These are phyloP conservation scores for Stercorarius parasiticus DNA, from an alignment of 2,113 vertebrate genomes.

Conservation along the genomic window DNA sequence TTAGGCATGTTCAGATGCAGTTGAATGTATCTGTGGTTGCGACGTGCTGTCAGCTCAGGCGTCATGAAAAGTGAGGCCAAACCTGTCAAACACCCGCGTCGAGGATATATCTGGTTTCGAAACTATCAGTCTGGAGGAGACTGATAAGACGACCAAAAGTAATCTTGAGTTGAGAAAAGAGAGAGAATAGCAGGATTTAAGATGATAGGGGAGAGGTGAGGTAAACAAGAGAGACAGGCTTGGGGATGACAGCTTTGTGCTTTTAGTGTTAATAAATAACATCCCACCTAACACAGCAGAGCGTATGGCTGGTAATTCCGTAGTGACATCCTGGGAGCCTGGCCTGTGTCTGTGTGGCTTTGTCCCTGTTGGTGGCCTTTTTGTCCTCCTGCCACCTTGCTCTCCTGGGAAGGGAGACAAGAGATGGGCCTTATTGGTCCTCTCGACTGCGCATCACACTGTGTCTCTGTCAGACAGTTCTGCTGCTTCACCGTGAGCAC, in stretches of 20 bases:
- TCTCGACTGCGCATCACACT: accelerated
- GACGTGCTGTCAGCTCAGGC: background rate
- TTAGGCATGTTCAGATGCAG: background rate
- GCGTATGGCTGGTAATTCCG: background rate
- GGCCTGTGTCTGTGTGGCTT: background rate
- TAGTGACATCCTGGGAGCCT: background rate
- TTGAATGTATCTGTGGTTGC: background rate
- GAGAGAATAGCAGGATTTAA: slow-evolving; percentile 38
- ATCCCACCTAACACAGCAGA: background rate
- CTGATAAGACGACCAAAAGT: slow-evolving; percentile 52
- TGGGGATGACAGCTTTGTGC: background rate
- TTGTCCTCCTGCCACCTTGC: background rate
- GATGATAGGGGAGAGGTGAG: slow-evolving; percentile 22
- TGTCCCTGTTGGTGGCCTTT: background rate
- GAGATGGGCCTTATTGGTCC: background rate
- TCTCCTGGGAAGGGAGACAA: background rate
- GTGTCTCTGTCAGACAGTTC: background rate
- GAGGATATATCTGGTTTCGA: slow-evolving; percentile 35
- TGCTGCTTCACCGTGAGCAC: background rate
- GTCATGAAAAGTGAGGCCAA: slow-evolving; percentile 10
- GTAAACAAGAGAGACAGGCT: slow-evolving; percentile 2
- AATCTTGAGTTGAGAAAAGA: slow-evolving; percentile 47
- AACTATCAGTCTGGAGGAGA: slow-evolving; percentile 51
- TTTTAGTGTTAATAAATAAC: slow-evolving; percentile 1
- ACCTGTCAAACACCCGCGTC: background rate